A percentile compares a stretch with the other conserved stretches of the same genome.
phyloP scores from a whole-genome alignment of 2,888 invertebrate species.

The Acronicta leporina region DNA sequence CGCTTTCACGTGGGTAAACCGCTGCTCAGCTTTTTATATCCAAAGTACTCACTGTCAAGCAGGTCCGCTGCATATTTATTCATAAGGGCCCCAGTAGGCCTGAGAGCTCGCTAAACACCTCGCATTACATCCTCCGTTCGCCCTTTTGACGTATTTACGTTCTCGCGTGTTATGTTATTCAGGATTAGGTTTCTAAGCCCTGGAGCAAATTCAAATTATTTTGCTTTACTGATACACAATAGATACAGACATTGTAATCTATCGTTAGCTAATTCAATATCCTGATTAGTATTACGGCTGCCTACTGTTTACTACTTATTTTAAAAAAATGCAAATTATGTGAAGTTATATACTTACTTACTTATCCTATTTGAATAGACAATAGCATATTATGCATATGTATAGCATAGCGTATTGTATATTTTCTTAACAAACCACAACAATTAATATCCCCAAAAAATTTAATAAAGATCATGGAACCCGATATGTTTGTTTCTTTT shows the following conservation, averaged over 20 bases:
- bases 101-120: slow-evolving; percentile 68
- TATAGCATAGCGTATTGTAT: too few species aligned
- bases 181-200: slow-evolving; percentile 57
- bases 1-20: slow-evolving; percentile 45
- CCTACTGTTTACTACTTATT: too few species aligned
- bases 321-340: too few species aligned
- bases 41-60: slow-evolving; percentile 51
- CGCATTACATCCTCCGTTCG: slow-evolving; percentile 67
- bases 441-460: background rate
- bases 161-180: slow-evolving; percentile 63
- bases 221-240: slow-evolving; percentile 32
- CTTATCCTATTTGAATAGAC: too few species aligned
- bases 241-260: slow-evolving; percentile 1
- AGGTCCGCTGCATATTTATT: slow-evolving; percentile 68
- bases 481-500: slow-evolving; percentile 4
- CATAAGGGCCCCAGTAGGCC: slow-evolving; percentile 64
- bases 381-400: too few species aligned
- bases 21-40: slow-evolving; percentile 58
- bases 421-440: too few species aligned
- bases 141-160: slow-evolving; percentile 70
- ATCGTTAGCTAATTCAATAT: background rate
- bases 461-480: slow-evolving; percentile 1
- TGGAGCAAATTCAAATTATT: slow-evolving; percentile 61
- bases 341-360: too few species aligned
- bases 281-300: too few species aligned